Percentiles rank a stretch among this genome's conserved stretches.
Conservation (phyloP, 2,888 invertebrate species). For the Alitta virens region DNA sequence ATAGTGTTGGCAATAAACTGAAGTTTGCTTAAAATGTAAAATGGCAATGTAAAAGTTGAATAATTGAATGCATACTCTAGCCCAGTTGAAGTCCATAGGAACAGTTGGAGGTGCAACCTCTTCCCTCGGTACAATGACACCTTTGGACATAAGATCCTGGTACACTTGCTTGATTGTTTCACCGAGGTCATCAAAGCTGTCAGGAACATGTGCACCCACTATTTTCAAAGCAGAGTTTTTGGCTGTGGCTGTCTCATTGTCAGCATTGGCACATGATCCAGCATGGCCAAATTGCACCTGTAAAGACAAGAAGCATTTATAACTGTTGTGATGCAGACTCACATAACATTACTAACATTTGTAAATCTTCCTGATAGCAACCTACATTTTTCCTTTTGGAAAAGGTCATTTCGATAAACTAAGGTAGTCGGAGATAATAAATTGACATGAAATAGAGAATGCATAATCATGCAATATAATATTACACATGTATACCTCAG, state of each 20-base stretch:
- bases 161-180: constrained; percentile 69
- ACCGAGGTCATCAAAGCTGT: constrained; percentile 88
- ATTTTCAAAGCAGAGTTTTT: constrained; percentile 83
- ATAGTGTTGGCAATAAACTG: too few relatives aligned
- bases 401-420: too few relatives aligned
- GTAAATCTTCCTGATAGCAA: too few relatives aligned
- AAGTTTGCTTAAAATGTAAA: too few relatives aligned
- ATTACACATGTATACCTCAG: constrained; percentile 52
- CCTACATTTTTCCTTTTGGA: too few relatives aligned
- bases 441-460: neutral
- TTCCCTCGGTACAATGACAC: constrained; percentile 80
- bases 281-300: constrained; percentile 98
- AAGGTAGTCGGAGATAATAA: neutral
- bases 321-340: too few relatives aligned
- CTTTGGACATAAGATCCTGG: constrained; percentile 70
- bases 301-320: neutral
- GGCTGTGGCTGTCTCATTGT: constrained; percentile 85
- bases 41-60: too few relatives aligned
- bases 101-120: constrained; percentile 98
- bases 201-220: constrained; percentile 87
- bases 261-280: constrained; percentile 94
- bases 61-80: constrained; percentile 62
- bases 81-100: constrained; percentile 99
- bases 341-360: too few relatives aligned
- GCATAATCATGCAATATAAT: neutral